phyloP scores from a whole-genome alignment of 2,797 vertebrate genomes.

The Enteromius unitaeniatus region DNA sequence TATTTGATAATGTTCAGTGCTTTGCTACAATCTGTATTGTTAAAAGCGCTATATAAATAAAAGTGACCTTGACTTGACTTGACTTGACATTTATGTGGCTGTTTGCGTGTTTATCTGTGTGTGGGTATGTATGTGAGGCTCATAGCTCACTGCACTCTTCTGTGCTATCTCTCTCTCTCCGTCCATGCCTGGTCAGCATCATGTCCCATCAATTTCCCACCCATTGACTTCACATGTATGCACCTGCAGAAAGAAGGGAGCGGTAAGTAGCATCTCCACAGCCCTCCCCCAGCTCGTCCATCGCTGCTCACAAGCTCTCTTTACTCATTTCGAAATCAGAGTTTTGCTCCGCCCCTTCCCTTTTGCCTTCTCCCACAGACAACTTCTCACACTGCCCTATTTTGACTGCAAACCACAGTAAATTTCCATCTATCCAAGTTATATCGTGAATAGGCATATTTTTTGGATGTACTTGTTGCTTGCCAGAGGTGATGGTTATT shows the following conservation, averaged over 20 bases:
- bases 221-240: constrained; percentile 99
- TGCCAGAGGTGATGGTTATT: not conserved
- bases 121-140: constrained; percentile 59
- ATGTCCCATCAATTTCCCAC: constrained; percentile 92
- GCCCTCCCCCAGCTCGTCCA: constrained; percentile 64
- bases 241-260: constrained; percentile 96
- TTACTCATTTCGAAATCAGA: not conserved
- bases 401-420: not conserved
- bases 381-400: not conserved
- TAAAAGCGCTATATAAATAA: too few species aligned
- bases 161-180: constrained; percentile 74
- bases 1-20: too few species aligned
- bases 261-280: constrained; percentile 87
- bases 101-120: constrained; percentile 46
- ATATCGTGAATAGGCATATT: not conserved
- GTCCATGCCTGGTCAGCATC: constrained; percentile 81
- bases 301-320: not conserved
- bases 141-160: constrained; percentile 88
- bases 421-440: not conserved
- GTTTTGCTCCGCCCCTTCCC: not conserved
- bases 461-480: not conserved
- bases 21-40: too few species aligned
- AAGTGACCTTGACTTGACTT: too few species aligned
- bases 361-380: not conserved
- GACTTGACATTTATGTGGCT: not conserved